Evolutionary conservation across 2,797 vertebrate genomes (phyloP).

Genomic region (Mastacembelus armatus): DNA sequence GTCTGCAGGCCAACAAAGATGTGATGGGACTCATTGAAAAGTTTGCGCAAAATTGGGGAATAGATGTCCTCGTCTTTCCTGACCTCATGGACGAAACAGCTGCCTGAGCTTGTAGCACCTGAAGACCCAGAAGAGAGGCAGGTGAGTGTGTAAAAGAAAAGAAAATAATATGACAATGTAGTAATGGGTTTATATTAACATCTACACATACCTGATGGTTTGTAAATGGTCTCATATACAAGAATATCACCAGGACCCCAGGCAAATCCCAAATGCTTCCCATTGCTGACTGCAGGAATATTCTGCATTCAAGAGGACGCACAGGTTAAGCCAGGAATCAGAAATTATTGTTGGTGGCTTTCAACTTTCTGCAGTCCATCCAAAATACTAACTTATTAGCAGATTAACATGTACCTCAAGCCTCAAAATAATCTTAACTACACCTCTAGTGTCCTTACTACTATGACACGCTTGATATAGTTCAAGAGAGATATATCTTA

Average conservation of each 20-base stretch:
- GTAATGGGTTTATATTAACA: neutral
- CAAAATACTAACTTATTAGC: too few species aligned
- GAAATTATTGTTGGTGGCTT: neutral
- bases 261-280: conserved; percentile 90
- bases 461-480: neutral
- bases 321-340: neutral
- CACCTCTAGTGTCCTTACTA: neutral
- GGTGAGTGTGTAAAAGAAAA: neutral
- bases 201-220: conserved; percentile 78
- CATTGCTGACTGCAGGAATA: conserved; percentile 85
- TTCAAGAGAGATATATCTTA: neutral
- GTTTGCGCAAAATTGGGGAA: conserved; percentile 93
- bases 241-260: conserved; percentile 95
- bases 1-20: conserved; percentile 95
- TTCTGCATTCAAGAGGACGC: conserved; percentile 73
- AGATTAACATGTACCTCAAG: neutral
- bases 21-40: conserved; percentile 97
- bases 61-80: conserved; percentile 92
- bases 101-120: conserved; percentile 61
- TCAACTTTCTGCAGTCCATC: neutral
- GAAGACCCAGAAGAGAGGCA: neutral
- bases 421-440: neutral
- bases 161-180: neutral
- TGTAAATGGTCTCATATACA: conserved; percentile 89
- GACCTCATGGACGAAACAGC: conserved; percentile 85